phyloP scores from a whole-genome alignment of 2,888 invertebrate genomes.

The Apotomis betuletana region DNA sequence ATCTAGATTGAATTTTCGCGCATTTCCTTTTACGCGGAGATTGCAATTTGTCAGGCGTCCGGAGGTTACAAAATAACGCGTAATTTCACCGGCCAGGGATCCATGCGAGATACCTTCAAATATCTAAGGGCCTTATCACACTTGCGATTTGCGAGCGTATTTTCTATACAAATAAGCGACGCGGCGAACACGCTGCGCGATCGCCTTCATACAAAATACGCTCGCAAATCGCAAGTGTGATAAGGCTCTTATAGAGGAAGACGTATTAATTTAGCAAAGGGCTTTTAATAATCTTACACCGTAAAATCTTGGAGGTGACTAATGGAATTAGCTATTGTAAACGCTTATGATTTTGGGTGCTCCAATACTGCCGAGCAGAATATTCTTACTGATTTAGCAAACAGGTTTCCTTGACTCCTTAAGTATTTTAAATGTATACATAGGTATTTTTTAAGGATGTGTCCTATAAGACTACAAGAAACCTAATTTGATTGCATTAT shows the following conservation, averaged over 20 bases:
- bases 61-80: conserved; percentile 51
- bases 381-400: neutral
- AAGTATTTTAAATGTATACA: no score
- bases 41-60: conserved; percentile 59
- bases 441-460: no score
- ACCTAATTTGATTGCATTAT: no score
- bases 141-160: no score
- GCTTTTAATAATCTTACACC: conserved; percentile 20
- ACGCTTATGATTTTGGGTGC: neutral
- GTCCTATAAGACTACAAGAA: no score
- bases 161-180: no score
- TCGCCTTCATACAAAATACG: no score
- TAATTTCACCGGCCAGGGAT: conserved; percentile 49
- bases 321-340: neutral
- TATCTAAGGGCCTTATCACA: no score
- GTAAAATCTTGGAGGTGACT: conserved; percentile 12
- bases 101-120: conserved; percentile 35
- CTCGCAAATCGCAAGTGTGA: no score
- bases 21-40: conserved; percentile 51
- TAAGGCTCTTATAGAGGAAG: conserved; percentile 23
- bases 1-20: conserved; percentile 60
- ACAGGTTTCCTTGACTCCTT: no score
- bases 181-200: no score
- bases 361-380: neutral
- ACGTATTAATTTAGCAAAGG: conserved; percentile 38